Percentiles rank a stretch among this genome's conserved stretches.
phyloP scores from a whole-genome alignment of 2,797 vertebrate species.

The Octomys mimax region DNA sequence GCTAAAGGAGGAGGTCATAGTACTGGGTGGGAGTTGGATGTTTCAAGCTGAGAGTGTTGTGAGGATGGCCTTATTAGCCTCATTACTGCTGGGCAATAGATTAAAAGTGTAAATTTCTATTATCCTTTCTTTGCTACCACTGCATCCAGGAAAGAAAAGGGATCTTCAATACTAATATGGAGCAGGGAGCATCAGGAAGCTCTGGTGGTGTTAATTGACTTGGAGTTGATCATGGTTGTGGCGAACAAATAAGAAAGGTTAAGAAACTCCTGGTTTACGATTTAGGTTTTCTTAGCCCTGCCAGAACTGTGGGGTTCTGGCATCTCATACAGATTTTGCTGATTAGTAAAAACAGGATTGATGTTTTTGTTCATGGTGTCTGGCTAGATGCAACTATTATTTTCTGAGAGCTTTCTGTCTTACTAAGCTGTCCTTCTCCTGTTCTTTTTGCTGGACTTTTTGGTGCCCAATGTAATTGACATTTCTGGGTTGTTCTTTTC shows the following conservation, averaged over 20 bases:
- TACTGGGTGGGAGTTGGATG: no score
- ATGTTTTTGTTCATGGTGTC: background rate
- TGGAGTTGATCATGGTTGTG: background rate
- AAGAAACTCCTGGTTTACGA: background rate
- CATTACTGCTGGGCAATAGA: background rate
- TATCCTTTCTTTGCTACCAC: background rate
- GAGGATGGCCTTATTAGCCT: background rate
- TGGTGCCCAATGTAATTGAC: background rate
- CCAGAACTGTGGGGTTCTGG: rapidly evolving
- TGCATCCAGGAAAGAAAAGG: background rate
- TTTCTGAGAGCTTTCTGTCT: constrained; percentile 19
- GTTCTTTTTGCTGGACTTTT: background rate
- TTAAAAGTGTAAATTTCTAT: background rate
- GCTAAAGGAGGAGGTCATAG: background rate
- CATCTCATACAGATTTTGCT: background rate
- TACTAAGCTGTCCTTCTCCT: background rate
- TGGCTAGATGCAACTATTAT: background rate
- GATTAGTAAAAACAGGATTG: background rate
- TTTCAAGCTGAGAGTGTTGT: background rate
- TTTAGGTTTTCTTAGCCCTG: background rate
- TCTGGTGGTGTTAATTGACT: background rate
- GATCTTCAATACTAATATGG: background rate
- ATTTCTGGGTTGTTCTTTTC: constrained; percentile 34
- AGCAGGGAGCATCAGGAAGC: no score
- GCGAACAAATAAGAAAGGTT: background rate